Base-by-base conservation (phyloP, 2,888 invertebrate species). In the Dascillus cervinus region DNA sequence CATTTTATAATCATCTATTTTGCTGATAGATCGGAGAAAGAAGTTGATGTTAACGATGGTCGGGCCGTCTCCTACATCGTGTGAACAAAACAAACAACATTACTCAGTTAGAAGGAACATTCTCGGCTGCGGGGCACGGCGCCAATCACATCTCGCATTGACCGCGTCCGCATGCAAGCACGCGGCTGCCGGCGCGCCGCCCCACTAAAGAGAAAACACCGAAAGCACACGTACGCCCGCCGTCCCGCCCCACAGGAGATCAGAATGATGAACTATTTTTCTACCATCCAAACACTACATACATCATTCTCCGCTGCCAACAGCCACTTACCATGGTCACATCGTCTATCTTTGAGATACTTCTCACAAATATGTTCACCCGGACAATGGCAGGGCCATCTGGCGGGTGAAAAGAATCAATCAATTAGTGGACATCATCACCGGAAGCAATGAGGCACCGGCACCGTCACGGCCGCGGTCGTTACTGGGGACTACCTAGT, bases 1-100 rank as follows among this genome's bases (percentile, higher is more conserved):
- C 94, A 94, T 95, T 78, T 90, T 89, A 74, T 91, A 91, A 83
- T 94, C 94, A 75, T 92, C 89, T 76, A 95, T 94, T 84, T 92
- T 90, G 80, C 91, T 91, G 79, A 95, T 91, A 75, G 92, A 94
- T 66, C 95, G 83, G 55, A 95, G 85, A 72, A 81, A 89, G 77
- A 95, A 80, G 85, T 95, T 94, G 78, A 94, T 90, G 66, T 72
- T 70, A 64, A 94, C 92, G 71, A 79, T 71, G 65, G 90, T 89
- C 60, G 90, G 83, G 67, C 79, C 79, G 70, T 83, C 83, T 74
- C 77, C 82, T 79, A 77, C 64, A 67, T 55, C 49, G 50, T 55
- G 54, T 63, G 63, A 66, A 69, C 56, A 69, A 66, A 66, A 67
- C 55, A 65, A 49, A 49, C 32, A 50, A 40, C 44, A 43, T 45